Evolutionary conservation across 35 echinoderm and acorn worm species (phyloP).

Genomic region (Chiridota heheva): DNA sequence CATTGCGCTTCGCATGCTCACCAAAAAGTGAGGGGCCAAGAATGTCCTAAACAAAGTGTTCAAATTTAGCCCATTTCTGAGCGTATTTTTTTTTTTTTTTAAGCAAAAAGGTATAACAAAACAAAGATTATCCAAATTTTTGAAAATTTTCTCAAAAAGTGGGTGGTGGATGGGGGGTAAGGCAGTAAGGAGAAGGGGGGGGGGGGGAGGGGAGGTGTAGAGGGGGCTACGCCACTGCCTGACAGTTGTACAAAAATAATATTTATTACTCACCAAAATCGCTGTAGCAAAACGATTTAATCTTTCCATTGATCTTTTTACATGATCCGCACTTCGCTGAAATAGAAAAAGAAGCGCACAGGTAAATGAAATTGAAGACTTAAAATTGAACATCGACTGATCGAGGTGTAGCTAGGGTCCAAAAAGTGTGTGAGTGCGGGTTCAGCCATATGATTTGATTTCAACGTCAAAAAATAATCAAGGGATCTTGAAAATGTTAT

Average conservation of each 20-base stretch:
- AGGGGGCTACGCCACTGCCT: neutral
- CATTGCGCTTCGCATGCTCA: no score
- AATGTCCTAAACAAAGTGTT: no score
- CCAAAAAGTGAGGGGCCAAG: no score
- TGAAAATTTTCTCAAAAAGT: neutral
- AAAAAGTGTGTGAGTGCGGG: neutral
- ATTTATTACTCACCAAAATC: conserved; percentile 14
- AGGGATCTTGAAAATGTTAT: neutral
- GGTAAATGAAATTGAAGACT: neutral
- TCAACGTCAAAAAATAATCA: neutral
- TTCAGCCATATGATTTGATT: neutral
- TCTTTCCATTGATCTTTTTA: conserved; percentile 1
- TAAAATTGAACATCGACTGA: neutral
- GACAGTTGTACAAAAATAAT: neutral
- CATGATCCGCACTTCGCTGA: conserved; percentile 24
- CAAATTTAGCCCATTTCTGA: no score
- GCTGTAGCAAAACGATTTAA: neutral
- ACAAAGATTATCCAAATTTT: no score
- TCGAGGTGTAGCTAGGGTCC: neutral
- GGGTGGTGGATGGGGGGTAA: neutral
- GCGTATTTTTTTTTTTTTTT: conserved; percentile 26
- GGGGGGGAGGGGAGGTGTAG: neutral
- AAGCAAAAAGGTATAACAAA: neutral
- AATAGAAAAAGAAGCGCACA: neutral
- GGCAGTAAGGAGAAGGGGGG: neutral